phyloP scores from a whole-genome alignment of 1,140 invertebrate species.

The Drosophila carrolli region DNA sequence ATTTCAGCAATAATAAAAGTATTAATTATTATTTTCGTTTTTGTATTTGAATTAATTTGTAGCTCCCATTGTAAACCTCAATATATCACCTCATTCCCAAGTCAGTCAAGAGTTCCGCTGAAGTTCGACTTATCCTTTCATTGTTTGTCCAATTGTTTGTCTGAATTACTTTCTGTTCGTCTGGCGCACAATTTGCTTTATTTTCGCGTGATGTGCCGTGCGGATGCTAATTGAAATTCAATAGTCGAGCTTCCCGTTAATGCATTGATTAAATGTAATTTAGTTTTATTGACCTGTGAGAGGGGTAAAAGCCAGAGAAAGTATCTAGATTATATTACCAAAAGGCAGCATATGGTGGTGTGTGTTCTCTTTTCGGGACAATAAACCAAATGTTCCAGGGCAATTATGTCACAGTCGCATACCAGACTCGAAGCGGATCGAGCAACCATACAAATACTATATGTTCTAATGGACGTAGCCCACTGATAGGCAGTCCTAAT shows the following conservation, averaged over 20 bases:
- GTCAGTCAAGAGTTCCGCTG: conserved; percentile 17
- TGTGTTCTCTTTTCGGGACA: conserved; percentile 2
- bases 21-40: too few relatives aligned
- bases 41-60: neutral
- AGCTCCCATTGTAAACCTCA: neutral
- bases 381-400: conserved; percentile 16
- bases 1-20: neutral
- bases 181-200: conserved; percentile 9
- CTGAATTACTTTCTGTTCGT: conserved; percentile 15
- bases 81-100: conserved; percentile 1
- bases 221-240: conserved; percentile 43
- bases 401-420: conserved; percentile 48
- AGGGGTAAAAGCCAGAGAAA: neutral
- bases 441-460: conserved; percentile 36
- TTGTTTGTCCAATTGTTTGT: conserved; percentile 55
- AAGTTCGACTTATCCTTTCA: conserved; percentile 12
- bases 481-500: neutral
- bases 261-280: conserved; percentile 41
- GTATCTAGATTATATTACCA: conserved; percentile 16
- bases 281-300: neutral
- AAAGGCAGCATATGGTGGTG: conserved; percentile 35
- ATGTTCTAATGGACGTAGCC: conserved; percentile 12
- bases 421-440: conserved; percentile 41
- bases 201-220: conserved; percentile 25
- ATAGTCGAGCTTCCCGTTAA: conserved; percentile 34